Conservation (phyloP, 2,797 vertebrate genomes). For the Nyctibius grandis region DNA sequence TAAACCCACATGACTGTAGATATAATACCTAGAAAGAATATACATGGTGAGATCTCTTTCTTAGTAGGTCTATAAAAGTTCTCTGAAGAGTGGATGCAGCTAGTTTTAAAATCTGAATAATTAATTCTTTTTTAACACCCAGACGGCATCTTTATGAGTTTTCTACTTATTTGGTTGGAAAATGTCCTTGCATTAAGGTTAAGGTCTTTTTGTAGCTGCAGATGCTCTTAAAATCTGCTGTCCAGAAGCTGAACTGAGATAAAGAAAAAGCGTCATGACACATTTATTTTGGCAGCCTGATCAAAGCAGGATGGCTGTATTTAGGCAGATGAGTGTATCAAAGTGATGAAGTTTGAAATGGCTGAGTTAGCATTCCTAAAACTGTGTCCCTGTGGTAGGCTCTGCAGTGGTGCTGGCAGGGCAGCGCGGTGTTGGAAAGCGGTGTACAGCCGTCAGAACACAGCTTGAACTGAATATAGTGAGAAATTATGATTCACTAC, state of each 20-base stretch:
- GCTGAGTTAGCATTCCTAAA: conserved; percentile 10
- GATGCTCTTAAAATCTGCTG: conserved; percentile 29
- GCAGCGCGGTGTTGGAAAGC: background rate
- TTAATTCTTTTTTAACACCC: background rate
- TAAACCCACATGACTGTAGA: fast-evolving
- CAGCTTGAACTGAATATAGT: background rate
- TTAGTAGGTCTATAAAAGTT: background rate
- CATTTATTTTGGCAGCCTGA: conserved; percentile 27
- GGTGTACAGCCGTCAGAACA: background rate
- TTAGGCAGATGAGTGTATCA: conserved; percentile 26
- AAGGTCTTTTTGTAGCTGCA: conserved; percentile 6
- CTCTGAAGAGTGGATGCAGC: background rate
- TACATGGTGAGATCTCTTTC: background rate
- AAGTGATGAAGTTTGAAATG: conserved; percentile 9
- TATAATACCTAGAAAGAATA: background rate
- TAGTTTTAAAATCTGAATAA: background rate
- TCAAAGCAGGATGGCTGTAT: background rate
- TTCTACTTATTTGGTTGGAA: background rate
- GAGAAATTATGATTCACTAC: background rate
- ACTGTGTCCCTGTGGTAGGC: background rate
- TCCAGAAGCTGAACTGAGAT: conserved; percentile 21
- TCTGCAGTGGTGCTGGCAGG: background rate
- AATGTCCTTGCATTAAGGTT: background rate
- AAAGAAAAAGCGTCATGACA: background rate
- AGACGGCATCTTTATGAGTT: background rate